phyloP scores from a whole-genome alignment of 2,888 invertebrate species.

The Kryphioiulus occultus region DNA sequence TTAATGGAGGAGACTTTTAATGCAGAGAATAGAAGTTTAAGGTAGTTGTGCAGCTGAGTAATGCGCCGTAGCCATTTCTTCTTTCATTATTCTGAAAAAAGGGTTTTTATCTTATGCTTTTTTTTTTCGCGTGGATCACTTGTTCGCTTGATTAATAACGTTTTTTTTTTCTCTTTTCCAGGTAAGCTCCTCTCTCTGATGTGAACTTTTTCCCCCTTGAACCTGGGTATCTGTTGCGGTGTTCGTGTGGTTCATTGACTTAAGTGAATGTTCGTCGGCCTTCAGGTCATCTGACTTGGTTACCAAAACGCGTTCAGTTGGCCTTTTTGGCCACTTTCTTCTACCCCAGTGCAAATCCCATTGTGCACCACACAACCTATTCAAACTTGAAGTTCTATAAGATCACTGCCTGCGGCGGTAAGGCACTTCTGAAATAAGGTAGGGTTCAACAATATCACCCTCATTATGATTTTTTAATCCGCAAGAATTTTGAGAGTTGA shows the following conservation, averaged over 20 bases:
- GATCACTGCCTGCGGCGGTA: not conserved
- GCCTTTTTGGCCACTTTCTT: not conserved
- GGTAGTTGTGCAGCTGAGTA: not conserved
- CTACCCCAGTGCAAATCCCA: not conserved
- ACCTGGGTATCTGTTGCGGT: slow-evolving; percentile 5
- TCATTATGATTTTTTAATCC: slow-evolving; percentile 5
- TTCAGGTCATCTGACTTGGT: not conserved
- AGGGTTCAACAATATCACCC: slow-evolving; percentile 5
- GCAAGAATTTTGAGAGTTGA: not conserved
- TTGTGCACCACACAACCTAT: not conserved
- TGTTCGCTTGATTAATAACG: not conserved
- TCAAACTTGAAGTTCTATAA: not conserved
- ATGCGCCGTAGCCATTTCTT: not conserved
- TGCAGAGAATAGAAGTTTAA: not conserved
- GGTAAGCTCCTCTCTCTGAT: not conserved
- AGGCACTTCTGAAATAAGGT: not conserved
- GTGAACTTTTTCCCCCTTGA: not conserved
- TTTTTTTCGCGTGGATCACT: not conserved
- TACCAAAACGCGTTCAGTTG: slow-evolving; percentile 5
- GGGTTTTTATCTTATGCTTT: not conserved
- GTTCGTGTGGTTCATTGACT: not conserved
- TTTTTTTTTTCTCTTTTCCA: not conserved
- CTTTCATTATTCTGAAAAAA: not conserved
- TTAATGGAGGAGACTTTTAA: not conserved
- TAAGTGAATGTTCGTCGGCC: not conserved